Evolutionary conservation across 2,113 vertebrate species (phyloP), one percentile per base, ranked within the genome.

Genomic region (Eonycteris spelaea): DNA sequence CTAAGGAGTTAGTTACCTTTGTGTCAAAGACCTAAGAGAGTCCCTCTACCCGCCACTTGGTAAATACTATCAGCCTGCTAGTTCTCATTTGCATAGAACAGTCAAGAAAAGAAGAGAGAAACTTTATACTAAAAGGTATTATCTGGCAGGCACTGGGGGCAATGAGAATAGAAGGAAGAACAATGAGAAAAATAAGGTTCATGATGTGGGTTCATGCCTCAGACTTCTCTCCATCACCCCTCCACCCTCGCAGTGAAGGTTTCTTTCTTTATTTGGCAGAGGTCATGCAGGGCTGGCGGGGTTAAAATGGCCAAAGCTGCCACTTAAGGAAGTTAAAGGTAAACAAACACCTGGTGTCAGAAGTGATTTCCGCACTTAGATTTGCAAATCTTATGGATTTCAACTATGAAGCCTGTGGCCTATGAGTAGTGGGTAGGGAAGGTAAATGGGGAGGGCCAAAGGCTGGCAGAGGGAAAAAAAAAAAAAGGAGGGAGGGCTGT

Each of bases 221-320:
- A 26, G 4, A 19, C 26, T 19, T n/a, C 24, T 61, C 38, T 24
- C 16, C 21, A 6, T 1, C 1, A 5, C 35, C 26, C 10, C 14
- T 45, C 7, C 3, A 16, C 28, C 48, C 48, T 16, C 0, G 0
- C 0, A 24, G 22, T 0, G 2, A 45, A 33, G 19, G 53, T 57
- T n/a, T 59, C 48, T 57, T n/a, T 59, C 48, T 28, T 55, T 77
- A 3, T 28, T 6, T 15, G 63, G 78, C 57, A 89, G 71, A 78
- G 53, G 28, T 28, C 1, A 33, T 1, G 0, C 21, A 24, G 28
- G 70, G 71, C 59, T 45, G 65, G 77, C 75, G 40, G 30, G 5
- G 22, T 21, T 3, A 19, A 61, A 7, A 68, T 1, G 13, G 16
- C 48, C 87, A 71, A 74, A 84, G 65, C 38, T 51, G 55, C 38